Evolutionary conservation across 1,140 invertebrate genomes (phyloP).

Genomic region (Ctenoplectra terminalis): DNA sequence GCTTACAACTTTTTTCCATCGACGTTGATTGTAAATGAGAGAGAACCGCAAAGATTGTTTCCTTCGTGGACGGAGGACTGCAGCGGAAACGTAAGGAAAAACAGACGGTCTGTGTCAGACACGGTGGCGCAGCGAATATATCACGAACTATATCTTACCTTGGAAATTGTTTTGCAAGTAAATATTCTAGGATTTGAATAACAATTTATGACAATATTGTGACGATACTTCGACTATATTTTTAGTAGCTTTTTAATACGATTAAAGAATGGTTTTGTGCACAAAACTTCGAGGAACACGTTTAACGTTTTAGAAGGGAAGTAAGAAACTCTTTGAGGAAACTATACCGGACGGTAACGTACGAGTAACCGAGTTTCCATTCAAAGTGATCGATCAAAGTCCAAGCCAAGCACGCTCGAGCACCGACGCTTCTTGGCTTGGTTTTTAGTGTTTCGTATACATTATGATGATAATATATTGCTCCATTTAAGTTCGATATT

Average conservation of each 20-base stretch:
- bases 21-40: slow-evolving; percentile 3
- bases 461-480: slow-evolving; percentile 32
- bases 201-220: background rate
- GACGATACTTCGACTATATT: background rate
- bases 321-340: background rate
- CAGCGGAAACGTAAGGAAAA: background rate
- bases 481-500: slow-evolving; percentile 20
- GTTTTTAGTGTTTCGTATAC: slow-evolving; percentile 49
- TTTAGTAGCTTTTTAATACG: background rate
- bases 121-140: background rate
- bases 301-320: background rate
- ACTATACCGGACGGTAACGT: slow-evolving; percentile 13
- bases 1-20: background rate
- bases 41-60: background rate
- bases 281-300: background rate
- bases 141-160: background rate
- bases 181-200: background rate
- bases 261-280: background rate
- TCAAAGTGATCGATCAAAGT: slow-evolving; percentile 43
- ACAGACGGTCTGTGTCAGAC: background rate
- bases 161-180: too few species aligned
- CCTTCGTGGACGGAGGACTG: too few species aligned
- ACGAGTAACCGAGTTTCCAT: slow-evolving; percentile 42
- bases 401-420: slow-evolving; percentile 45
- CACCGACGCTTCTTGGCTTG: slow-evolving; percentile 45